Evolutionary conservation across 1,140 invertebrate genomes (phyloP), one percentile per base, ranked within the genome.

Genomic region (Campoletis sonorensis): DNA sequence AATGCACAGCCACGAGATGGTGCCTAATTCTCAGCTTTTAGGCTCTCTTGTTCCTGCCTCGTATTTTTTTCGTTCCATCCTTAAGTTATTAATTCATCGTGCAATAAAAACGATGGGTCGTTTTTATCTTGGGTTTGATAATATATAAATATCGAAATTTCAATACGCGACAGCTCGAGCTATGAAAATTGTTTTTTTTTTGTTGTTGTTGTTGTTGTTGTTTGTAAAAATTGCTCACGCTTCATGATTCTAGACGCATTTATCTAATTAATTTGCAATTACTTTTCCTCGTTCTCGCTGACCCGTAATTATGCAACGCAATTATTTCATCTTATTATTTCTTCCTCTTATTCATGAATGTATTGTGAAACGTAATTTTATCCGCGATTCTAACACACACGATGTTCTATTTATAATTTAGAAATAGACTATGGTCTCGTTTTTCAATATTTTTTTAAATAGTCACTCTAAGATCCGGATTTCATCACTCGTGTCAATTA

Each of bases 1-100:
- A 73, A 75, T 75, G 70, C 79, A 81, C 79, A 81, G 79, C 79
- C 79, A 81, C 70, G 18, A 72, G 45, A 67, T 71, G 18, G 26
- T 70, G 61, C 61, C 61, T 67, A 67, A 64, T 61, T 49, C 40
- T 49, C 15, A 49, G 61, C 71, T 33, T 73, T 73, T 73, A 49
- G 71, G 49, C 58, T 49, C 7, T 68, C 40, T 68, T 61, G 45
- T 72, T 61, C 70, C 33, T 7, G 27, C 15, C 23, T 58, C 16
- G 18, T 58, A 4, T 0, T 23, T 58, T 58, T 54, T 7, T 58
- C 21, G 54, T 45, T 45, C 40, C 40, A 13, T 33, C 40, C 2
- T 45, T 45, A 10, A 45, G 40, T 45, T 45, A 4, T 45, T 3
- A 11, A 45, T 45, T 45, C 3, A 13, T 45, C 40, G 40, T 45